Evolutionary conservation across 2,113 vertebrate species (phyloP).

Genomic region (Paracanthobrama guichenoti): DNA sequence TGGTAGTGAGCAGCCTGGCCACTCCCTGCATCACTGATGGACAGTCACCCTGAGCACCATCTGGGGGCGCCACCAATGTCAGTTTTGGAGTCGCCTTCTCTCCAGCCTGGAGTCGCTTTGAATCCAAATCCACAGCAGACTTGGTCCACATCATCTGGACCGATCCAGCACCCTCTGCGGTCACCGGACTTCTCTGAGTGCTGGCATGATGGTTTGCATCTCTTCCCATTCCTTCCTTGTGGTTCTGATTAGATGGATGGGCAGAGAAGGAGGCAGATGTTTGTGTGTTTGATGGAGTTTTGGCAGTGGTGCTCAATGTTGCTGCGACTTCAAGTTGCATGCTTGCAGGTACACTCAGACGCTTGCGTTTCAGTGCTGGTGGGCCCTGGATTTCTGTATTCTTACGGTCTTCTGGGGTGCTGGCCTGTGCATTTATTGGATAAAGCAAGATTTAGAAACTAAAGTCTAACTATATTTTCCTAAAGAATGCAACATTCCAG

Average conservation of each 20-base stretch:
- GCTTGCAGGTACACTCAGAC: slow-evolving; percentile 31
- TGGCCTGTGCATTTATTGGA: slow-evolving; percentile 2
- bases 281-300: slow-evolving; percentile 26
- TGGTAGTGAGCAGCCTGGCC: slow-evolving; percentile 81
- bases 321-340: slow-evolving; percentile 34
- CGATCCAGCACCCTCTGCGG: slow-evolving; percentile 60
- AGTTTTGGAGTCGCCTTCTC: slow-evolving; percentile 79
- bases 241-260: slow-evolving; percentile 8
- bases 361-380: slow-evolving; percentile 37
- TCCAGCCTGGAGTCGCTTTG: slow-evolving; percentile 53
- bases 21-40: slow-evolving; percentile 80
- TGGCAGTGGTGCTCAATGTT: slow-evolving; percentile 24
- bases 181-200: slow-evolving; percentile 44
- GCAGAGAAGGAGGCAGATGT: slow-evolving; percentile 7
- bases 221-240: background rate
- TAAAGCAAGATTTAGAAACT: background rate
- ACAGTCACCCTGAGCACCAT: slow-evolving; percentile 79
- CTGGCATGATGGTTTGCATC: background rate
- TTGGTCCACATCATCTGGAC: slow-evolving; percentile 49
- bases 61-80: slow-evolving; percentile 81
- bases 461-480: background rate
- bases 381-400: slow-evolving; percentile 7
- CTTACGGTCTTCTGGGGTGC: background rate
- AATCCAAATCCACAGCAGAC: slow-evolving; percentile 55
- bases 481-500: background rate